Percentiles rank a stretch among this genome's conserved stretches.
These are phyloP conservation scores for Balaenoptera acutorostrata DNA, from an alignment of 2,113 vertebrate genomes.

Conservation along the genomic window DNA sequence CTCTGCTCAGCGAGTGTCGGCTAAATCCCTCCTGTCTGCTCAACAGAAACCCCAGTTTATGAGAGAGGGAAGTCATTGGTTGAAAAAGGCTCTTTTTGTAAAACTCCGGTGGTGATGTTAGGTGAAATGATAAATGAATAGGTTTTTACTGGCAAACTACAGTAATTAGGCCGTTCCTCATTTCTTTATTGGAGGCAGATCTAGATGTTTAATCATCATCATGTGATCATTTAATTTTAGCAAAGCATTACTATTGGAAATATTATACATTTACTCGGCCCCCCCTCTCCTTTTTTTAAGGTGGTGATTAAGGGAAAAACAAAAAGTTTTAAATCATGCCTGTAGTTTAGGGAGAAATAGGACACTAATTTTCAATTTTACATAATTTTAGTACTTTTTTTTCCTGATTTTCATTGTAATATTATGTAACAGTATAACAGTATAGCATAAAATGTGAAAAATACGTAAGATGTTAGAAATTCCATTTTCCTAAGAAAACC, in stretches of 20 bases:
- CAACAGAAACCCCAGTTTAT: slow-evolving; percentile 31
- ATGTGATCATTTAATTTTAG: slow-evolving; percentile 74
- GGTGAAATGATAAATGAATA: slow-evolving; percentile 81
- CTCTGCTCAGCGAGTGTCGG: neutral
- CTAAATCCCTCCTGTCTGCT: neutral
- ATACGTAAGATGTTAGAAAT: neutral
- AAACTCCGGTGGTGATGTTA: slow-evolving; percentile 67
- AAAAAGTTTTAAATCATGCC: slow-evolving; percentile 39
- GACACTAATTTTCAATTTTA: slow-evolving; percentile 40
- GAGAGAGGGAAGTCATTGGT: slow-evolving; percentile 48
- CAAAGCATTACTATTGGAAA: slow-evolving; percentile 43
- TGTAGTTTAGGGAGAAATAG: slow-evolving; percentile 31
- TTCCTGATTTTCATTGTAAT: neutral
- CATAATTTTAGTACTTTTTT: neutral
- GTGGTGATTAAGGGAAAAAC: slow-evolving; percentile 37
- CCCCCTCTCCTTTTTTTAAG: slow-evolving; percentile 9
- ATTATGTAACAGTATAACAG: neutral
- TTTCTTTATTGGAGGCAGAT: slow-evolving; percentile 78
- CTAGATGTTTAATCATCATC: slow-evolving; percentile 81
- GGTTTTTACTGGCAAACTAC: slow-evolving; percentile 77
- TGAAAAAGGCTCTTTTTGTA: slow-evolving; percentile 66
- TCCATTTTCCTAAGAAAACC: slow-evolving; percentile 4
- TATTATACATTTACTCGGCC: slow-evolving; percentile 20
- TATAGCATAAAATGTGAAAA: neutral
- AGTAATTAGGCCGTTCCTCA: slow-evolving; percentile 81